These are phyloP conservation scores for Sitobion miscanthi DNA, from an alignment of 1,140 invertebrate species.

Conservation along the genomic window DNA sequence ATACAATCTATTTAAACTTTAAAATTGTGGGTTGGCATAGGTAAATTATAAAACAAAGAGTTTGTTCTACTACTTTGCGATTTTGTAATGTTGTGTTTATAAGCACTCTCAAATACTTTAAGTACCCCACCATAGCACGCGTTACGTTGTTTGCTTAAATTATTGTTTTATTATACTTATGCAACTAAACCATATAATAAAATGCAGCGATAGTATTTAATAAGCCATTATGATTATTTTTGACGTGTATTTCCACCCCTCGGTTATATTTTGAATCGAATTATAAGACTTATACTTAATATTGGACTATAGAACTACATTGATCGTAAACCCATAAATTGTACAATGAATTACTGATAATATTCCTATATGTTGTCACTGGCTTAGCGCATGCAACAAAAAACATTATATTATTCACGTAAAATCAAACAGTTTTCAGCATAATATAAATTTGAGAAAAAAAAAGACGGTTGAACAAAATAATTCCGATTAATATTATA, in stretches of 20 bases:
- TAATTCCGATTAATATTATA: neutral
- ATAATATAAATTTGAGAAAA: neutral
- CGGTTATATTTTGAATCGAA: neutral
- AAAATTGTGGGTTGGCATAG: neutral
- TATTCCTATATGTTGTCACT: neutral
- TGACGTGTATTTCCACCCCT: neutral
- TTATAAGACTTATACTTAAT: neutral
- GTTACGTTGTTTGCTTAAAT: neutral
- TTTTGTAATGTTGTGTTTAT: conserved; percentile 6
- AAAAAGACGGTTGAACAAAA: neutral
- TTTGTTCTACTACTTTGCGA: neutral
- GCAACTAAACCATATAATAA: neutral
- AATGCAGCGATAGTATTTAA: neutral
- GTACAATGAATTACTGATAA: neutral
- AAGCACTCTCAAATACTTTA: neutral
- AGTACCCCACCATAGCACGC: neutral
- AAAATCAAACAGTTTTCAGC: neutral
- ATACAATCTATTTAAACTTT: neutral
- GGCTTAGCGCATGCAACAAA: neutral
- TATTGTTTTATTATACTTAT: neutral
- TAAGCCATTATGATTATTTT: neutral
- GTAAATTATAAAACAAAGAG: neutral
- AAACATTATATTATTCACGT: neutral
- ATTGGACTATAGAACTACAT: neutral
- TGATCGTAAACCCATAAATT: neutral